A percentile compares a stretch with the other conserved stretches of the same genome.
These are phyloP conservation scores for Chorisops tibialis DNA, from an alignment of 2,888 invertebrate species.

Conservation along the genomic window DNA sequence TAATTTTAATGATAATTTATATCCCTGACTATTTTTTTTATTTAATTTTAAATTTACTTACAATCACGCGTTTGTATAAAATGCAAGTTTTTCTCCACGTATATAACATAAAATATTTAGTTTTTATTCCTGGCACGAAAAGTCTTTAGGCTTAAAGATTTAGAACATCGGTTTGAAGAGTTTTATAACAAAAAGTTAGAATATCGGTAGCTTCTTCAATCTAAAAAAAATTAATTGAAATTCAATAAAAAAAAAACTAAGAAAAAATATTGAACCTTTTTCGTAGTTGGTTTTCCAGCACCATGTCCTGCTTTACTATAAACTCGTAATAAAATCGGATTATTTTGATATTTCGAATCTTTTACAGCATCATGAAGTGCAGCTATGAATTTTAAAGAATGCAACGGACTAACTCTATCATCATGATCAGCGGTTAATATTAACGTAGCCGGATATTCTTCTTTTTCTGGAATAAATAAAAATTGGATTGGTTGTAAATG, in stretches of 20 bases:
- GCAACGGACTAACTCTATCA: slow-evolving; percentile 95
- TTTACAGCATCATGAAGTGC: slow-evolving; percentile 77
- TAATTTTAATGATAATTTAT: no score
- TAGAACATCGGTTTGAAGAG: slow-evolving; percentile 44
- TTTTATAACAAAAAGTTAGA: slow-evolving; percentile 55
- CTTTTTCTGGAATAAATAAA: slow-evolving; percentile 41
- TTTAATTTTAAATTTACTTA: no score
- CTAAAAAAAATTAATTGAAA: slow-evolving; percentile 55
- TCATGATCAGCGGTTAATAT: slow-evolving; percentile 97
- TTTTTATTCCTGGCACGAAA: slow-evolving; percentile 15
- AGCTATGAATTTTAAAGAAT: slow-evolving; percentile 93
- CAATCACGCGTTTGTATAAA: no score
- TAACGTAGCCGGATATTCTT: slow-evolving; percentile 86
- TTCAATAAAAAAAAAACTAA: neutral
- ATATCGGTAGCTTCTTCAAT: slow-evolving; percentile 93
- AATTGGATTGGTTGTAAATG: slow-evolving; percentile 23
- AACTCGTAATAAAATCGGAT: slow-evolving; percentile 83
- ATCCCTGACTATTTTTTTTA: no score
- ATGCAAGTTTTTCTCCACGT: neutral
- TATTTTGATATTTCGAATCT: slow-evolving; percentile 62
- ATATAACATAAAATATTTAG: slow-evolving; percentile 1
- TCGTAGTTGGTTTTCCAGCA: slow-evolving; percentile 91
- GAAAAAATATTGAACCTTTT: slow-evolving; percentile 62
- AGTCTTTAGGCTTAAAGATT: slow-evolving; percentile 40
- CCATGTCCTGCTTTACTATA: slow-evolving; percentile 98